Evolutionary conservation across 2,888 invertebrate genomes (phyloP).

Genomic region (Limenitis camilla): DNA sequence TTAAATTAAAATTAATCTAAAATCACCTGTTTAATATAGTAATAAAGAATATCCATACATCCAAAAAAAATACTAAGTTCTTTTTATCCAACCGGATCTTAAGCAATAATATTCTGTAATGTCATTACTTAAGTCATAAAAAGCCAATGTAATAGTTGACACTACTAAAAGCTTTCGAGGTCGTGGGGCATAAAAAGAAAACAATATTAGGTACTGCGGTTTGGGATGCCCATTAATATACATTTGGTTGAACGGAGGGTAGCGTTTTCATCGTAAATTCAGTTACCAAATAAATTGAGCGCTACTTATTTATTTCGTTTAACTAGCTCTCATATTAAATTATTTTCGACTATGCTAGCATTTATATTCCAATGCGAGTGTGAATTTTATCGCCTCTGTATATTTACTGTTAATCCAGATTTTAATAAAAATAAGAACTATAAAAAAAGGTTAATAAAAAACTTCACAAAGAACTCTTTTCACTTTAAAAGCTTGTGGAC

Average conservation of each 20-base stretch:
- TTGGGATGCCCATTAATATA: conserved; percentile 66
- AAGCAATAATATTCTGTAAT: conserved; percentile 30
- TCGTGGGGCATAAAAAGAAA: conserved; percentile 59
- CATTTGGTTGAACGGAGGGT: conserved; percentile 54
- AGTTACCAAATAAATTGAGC: conserved; percentile 59
- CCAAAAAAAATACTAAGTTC: neutral
- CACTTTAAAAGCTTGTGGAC: too few relatives aligned
- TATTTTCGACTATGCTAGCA: too few relatives aligned
- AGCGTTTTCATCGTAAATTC: conserved; percentile 58
- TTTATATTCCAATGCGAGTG: too few relatives aligned
- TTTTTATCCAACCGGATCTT: conserved; percentile 9
- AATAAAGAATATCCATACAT: neutral
- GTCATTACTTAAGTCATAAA: conserved; percentile 56
- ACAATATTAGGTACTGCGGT: conserved; percentile 63
- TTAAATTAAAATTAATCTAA: too few relatives aligned
- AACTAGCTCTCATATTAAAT: conserved; percentile 21
- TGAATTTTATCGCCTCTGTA: too few relatives aligned
- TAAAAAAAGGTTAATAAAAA: too few relatives aligned
- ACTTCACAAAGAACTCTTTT: too few relatives aligned
- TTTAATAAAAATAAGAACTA: too few relatives aligned
- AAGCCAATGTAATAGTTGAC: conserved; percentile 56
- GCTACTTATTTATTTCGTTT: conserved; percentile 33
- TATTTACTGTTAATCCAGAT: too few relatives aligned
- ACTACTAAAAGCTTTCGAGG: conserved; percentile 61
- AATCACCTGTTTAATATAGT: too few relatives aligned